These are phyloP conservation scores for Xestia rhomboidea DNA, from an alignment of 2,888 invertebrate species.

Conservation along the genomic window DNA sequence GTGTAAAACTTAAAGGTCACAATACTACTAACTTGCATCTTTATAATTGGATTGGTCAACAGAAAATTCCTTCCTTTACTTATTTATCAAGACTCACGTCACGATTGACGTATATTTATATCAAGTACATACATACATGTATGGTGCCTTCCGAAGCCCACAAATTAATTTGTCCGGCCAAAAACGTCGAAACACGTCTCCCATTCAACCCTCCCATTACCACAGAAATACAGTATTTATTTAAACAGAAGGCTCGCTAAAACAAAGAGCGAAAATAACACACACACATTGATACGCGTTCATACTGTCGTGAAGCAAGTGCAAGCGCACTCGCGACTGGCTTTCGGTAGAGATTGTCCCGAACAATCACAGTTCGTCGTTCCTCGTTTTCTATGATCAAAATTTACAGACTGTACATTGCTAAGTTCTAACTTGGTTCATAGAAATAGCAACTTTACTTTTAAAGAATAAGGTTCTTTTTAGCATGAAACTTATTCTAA, in stretches of 20 bases:
- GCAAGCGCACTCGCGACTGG: not conserved
- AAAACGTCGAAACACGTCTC: constrained; percentile 53
- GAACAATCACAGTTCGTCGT: too few species aligned
- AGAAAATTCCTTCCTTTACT: not conserved
- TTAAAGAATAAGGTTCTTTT: not conserved
- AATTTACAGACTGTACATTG: not conserved
- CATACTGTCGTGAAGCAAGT: not conserved
- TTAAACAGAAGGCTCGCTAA: not conserved
- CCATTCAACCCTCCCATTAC: constrained; percentile 34
- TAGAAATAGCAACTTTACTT: not conserved
- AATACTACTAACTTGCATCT: too few species aligned
- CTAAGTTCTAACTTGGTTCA: not conserved
- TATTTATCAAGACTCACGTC: not conserved
- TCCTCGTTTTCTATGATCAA: not conserved
- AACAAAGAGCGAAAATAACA: not conserved
- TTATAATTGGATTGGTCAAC: not conserved
- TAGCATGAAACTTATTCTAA: not conserved
- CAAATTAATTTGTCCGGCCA: constrained; percentile 58
- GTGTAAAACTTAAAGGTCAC: too few species aligned
- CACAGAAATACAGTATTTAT: not conserved
- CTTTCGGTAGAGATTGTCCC: not conserved
- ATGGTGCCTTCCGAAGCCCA: constrained; percentile 6
- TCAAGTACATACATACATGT: not conserved
- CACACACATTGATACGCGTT: not conserved
- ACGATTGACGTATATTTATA: not conserved